Conservation (phyloP, 2,888 invertebrate genomes). For the Antheraea assamensis region DNA sequence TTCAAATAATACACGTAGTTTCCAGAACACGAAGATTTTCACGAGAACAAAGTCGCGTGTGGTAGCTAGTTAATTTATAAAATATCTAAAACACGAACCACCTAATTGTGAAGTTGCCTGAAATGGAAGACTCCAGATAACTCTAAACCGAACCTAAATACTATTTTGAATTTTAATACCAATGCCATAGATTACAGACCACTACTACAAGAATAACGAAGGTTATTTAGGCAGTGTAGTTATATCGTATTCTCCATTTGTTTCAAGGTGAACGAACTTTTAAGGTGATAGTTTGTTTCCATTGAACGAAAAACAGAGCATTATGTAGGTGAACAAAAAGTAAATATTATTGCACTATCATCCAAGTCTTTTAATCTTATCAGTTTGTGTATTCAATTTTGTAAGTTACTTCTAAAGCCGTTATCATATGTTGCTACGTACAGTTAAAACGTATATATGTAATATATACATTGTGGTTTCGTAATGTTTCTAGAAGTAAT, state of each 20-base stretch:
- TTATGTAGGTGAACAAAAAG: background rate
- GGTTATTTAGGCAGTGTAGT: conserved; percentile 33
- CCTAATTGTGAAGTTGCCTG: background rate
- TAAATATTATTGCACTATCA: background rate
- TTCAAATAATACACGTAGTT: no score
- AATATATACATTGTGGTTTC: background rate
- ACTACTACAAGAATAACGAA: conserved; percentile 32
- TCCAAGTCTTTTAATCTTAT: background rate
- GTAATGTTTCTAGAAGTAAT: background rate
- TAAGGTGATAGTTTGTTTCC: conserved; percentile 34
- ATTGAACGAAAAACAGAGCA: conserved; percentile 20
- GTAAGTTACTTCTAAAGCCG: background rate
- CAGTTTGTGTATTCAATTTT: background rate
- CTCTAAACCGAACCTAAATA: conserved; percentile 17
- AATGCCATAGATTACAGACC: conserved; percentile 26
- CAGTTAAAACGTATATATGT: background rate
- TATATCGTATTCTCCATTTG: conserved; percentile 39
- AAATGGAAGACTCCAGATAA: background rate
- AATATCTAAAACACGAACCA: background rate
- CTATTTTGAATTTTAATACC: conserved; percentile 38
- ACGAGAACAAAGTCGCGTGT: no score
- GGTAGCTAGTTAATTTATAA: background rate
- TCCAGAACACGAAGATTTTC: no score
- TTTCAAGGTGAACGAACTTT: conserved; percentile 38
- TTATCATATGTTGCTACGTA: background rate